Evolutionary conservation across 2,797 vertebrate genomes (phyloP).

Genomic region (Sebastes iracundus): DNA sequence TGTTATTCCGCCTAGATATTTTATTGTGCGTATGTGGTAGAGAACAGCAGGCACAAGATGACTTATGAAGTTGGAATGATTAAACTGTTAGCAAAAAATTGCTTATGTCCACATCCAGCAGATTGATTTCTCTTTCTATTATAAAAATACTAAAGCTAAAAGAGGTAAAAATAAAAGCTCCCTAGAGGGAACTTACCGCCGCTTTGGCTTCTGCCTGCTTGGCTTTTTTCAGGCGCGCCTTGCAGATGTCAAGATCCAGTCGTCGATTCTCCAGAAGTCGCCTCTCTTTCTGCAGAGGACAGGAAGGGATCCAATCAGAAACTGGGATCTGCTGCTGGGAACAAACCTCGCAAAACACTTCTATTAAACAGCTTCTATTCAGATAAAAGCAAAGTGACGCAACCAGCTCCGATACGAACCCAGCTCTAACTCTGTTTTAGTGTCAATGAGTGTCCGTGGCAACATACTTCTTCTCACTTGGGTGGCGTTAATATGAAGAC

Average conservation of each 20-base stretch:
- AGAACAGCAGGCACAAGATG: neutral
- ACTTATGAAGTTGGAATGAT: neutral
- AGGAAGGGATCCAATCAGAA: neutral
- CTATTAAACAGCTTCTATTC: no score
- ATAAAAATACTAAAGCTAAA: neutral
- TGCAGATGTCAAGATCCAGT: constrained; percentile 94
- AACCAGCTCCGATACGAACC: neutral
- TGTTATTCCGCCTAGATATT: neutral
- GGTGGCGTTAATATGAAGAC: neutral
- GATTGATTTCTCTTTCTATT: no score
- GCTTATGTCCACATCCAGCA: neutral
- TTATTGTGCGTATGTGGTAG: neutral
- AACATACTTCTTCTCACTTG: neutral
- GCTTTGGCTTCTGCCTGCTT: constrained; percentile 95
- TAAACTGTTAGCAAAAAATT: neutral
- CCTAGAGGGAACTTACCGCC: constrained; percentile 51
- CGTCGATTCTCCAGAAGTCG: constrained; percentile 93
- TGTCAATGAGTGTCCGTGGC: neutral
- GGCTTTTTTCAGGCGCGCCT: constrained; percentile 94
- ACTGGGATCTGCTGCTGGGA: neutral
- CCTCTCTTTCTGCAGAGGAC: constrained; percentile 87
- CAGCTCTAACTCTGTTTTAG: neutral
- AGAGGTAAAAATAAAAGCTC: neutral
- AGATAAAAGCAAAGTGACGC: neutral
- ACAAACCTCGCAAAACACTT: neutral